phyloP scores from a whole-genome alignment of 2,113 vertebrate species.

The Podilymbus podiceps region DNA sequence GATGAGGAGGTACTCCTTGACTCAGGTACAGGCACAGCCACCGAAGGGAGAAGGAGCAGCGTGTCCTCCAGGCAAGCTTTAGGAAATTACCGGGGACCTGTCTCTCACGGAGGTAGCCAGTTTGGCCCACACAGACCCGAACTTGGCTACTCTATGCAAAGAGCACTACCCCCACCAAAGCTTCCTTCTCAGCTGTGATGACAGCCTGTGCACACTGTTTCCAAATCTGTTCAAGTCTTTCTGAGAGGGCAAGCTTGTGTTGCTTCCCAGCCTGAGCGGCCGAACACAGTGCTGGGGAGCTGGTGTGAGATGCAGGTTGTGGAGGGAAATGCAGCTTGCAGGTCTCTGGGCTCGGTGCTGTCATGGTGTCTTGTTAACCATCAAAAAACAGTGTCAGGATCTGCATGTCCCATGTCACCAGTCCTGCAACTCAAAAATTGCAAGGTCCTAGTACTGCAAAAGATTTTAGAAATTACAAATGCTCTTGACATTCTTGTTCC shows the following conservation, averaged over 20 bases:
- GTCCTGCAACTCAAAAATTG: not conserved
- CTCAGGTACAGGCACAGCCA: not conserved
- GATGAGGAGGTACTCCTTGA: not conserved
- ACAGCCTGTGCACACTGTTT: not conserved
- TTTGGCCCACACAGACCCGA: not conserved
- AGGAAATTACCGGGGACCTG: not conserved
- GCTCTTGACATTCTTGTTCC: not conserved
- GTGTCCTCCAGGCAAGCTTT: not conserved
- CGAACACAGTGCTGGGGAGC: not conserved
- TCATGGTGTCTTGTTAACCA: not conserved
- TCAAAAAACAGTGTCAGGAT: not conserved
- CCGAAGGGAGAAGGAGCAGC: not conserved
- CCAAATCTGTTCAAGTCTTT: not conserved
- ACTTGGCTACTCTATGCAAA: not conserved
- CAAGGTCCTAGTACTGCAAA: not conserved
- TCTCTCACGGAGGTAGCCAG: not conserved
- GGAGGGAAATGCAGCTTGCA: not conserved
- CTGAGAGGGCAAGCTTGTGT: not conserved
- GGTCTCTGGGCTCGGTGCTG: not conserved
- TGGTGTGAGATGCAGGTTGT: fast-evolving
- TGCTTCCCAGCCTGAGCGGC: not conserved
- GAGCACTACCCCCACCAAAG: not conserved
- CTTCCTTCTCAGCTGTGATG: not conserved
- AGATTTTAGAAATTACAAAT: not conserved
- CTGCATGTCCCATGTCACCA: fast-evolving